A percentile compares a stretch with the other conserved stretches of the same genome.
Conservation (phyloP, 2,888 invertebrate genomes). For the Oligia strigilis region DNA sequence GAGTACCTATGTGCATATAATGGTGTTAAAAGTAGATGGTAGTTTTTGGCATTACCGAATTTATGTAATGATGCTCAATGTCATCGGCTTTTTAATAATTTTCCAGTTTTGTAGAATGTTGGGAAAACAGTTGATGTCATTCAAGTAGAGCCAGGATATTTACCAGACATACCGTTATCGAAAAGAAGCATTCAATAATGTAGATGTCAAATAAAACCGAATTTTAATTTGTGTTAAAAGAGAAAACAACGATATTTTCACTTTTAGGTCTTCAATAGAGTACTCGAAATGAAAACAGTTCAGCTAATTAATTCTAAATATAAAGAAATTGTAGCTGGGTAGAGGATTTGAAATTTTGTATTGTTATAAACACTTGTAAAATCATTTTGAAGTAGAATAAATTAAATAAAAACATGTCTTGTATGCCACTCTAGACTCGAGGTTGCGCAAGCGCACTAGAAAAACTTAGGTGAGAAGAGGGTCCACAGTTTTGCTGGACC, state of each 20-base stretch:
- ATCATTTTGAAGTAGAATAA: neutral
- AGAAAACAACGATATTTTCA: neutral
- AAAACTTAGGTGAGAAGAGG: neutral
- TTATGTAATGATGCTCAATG: neutral
- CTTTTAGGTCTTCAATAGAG: conserved; percentile 2
- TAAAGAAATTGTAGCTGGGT: conserved; percentile 59
- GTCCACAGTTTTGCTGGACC: too few species aligned
- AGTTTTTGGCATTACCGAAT: conserved; percentile 10
- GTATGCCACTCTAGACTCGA: neutral
- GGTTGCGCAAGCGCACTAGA: neutral
- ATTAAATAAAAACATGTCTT: neutral
- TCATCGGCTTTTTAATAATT: neutral
- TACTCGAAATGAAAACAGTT: conserved; percentile 48
- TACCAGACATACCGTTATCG: neutral
- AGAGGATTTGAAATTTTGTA: conserved; percentile 41
- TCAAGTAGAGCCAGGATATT: neutral
- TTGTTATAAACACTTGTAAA: conserved; percentile 59
- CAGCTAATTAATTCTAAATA: conserved; percentile 45
- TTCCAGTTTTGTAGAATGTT: neutral
- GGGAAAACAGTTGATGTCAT: neutral
- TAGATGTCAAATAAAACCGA: neutral
- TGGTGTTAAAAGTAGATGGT: conserved; percentile 12
- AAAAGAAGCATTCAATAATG: neutral
- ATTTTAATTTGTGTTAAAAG: neutral
- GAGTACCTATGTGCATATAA: conserved; percentile 50